Conservation (phyloP, 2,113 vertebrate genomes). For the Petrocephalus zakoni region DNA sequence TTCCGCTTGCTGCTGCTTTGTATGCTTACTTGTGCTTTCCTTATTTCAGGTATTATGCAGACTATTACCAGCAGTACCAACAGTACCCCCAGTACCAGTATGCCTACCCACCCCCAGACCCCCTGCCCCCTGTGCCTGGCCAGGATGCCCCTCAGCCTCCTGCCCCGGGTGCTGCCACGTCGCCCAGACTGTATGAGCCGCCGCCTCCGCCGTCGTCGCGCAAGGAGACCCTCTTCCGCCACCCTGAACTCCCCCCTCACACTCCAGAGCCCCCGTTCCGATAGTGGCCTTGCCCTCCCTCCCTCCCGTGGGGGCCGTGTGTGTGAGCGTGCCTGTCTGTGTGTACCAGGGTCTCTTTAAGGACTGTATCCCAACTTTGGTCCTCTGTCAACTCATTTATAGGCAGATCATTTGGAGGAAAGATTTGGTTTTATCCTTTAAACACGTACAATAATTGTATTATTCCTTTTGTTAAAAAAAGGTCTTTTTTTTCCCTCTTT, state of each 20-base stretch:
- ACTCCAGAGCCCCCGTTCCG: conserved; percentile 72
- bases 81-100: conserved; percentile 70
- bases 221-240: conserved; percentile 72
- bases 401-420: conserved; percentile 26
- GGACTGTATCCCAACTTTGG: conserved; percentile 42
- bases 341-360: conserved; percentile 30
- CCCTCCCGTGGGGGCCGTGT: conserved; percentile 32
- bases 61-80: conserved; percentile 56
- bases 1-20: neutral
- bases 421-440: neutral
- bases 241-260: conserved; percentile 72
- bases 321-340: conserved; percentile 27
- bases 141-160: conserved; percentile 19
- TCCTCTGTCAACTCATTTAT: conserved; percentile 41
- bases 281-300: conserved; percentile 47
- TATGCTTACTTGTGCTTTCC: neutral
- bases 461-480: conserved; percentile 22
- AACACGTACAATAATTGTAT: conserved; percentile 25
- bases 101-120: conserved; percentile 52
- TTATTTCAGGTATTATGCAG: conserved; percentile 61
- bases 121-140: conserved; percentile 52
- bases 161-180: conserved; percentile 60
- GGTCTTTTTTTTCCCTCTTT: neutral
- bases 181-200: conserved; percentile 71
- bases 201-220: conserved; percentile 71